Evolutionary conservation across 30 jellyfish, hydroid and myxozoan species (phyloP), one percentile per base, ranked within the genome.

Genomic region (Sanderia malayensis): DNA sequence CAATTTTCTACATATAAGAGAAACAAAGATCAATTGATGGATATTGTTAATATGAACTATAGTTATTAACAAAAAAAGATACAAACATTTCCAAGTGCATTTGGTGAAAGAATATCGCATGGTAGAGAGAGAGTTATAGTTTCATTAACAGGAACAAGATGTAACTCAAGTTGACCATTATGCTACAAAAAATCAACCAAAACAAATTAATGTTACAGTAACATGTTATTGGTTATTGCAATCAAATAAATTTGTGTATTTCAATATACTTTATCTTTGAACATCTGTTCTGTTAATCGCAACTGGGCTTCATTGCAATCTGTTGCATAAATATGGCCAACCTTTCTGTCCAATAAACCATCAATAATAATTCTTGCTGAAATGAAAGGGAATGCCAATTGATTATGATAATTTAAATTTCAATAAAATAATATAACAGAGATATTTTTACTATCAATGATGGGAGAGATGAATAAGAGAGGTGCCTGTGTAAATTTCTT

Each of bases 81-180:
- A 37, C 95, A 30, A 2, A 88, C 92, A 64, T 80, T 80, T 57
- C 97, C 97, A 19, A 88, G 67, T 0, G 97, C 97, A 88, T 88
- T 88, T 1, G 97, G 97, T 45, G 97, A 88, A 20, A 88, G 84
- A 28, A 88, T 73, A 52, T 88, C 97, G 59, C 97, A 88, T 70
- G 79, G 87, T 46, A 24, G 64, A 37, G 80, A 60, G 25, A 88
- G 76, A 10, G 97, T 88, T 31, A 61, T 73, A 2, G 65, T 64
- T 25, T 88, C 97, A 24, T 85, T 73, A 26, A 70, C 68, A 2
- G 23, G 72, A 18, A 88, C 97, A 25, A 72, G 95, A 11, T 59
- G 65, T 44, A 88, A 27, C 32, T 80, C 86, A 70, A 88, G 73
- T 21, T 79, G 83, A 4, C 96, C 96, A 45, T 30, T 30, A 41